These are phyloP conservation scores for Saccopteryx leptura DNA, from an alignment of 2,113 vertebrate species.

Conservation along the genomic window DNA sequence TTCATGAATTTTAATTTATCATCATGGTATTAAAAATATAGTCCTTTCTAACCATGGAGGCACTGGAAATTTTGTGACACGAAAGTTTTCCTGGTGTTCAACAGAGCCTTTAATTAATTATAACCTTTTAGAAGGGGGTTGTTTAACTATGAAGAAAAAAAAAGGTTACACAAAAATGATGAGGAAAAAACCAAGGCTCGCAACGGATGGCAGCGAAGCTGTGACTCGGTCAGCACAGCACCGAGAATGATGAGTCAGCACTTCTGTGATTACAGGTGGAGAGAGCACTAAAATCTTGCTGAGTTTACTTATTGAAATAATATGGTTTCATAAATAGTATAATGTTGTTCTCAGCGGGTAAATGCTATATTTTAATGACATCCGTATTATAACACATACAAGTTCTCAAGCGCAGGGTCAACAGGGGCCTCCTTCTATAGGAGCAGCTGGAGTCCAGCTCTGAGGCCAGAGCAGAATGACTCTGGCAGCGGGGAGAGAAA, in stretches of 20 bases:
- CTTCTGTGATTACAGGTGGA: constrained; percentile 87
- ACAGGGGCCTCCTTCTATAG: constrained; percentile 58
- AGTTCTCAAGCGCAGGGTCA: constrained; percentile 77
- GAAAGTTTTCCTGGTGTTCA: constrained; percentile 82
- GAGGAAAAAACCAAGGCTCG: constrained; percentile 79
- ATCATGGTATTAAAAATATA: constrained; percentile 77
- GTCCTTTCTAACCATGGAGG: constrained; percentile 69
- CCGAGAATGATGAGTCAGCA: constrained; percentile 86
- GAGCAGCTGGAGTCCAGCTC: constrained; percentile 70
- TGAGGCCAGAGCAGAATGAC: constrained; percentile 73
- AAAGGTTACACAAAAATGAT: constrained; percentile 69
- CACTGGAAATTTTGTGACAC: constrained; percentile 73
- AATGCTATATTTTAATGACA: constrained; percentile 86
- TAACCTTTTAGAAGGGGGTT: constrained; percentile 75
- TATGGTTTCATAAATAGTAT: constrained; percentile 88
- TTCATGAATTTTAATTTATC: constrained; percentile 83
- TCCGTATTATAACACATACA: constrained; percentile 73
- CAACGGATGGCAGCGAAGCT: constrained; percentile 73
- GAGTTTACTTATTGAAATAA: constrained; percentile 88
- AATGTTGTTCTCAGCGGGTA: constrained; percentile 87
- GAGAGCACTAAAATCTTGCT: constrained; percentile 90
- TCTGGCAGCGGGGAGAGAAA: constrained; percentile 66
- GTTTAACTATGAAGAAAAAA: constrained; percentile 67
- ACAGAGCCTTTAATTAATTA: constrained; percentile 84
- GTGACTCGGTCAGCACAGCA: constrained; percentile 51